phyloP scores from a whole-genome alignment of 2,888 invertebrate genomes.

The Tachina grossa region DNA sequence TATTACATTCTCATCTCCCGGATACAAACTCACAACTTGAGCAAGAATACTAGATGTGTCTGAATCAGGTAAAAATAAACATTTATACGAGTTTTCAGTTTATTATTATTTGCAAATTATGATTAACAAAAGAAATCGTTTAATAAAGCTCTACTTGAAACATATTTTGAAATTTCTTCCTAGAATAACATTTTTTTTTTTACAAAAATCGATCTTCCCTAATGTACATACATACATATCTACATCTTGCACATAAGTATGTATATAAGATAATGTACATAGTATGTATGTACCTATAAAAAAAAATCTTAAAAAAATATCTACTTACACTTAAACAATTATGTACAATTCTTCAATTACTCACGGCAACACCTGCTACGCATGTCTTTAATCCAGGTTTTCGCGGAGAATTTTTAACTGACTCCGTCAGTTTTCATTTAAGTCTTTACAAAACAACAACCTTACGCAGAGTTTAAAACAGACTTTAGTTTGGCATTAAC shows the following conservation, averaged over 20 bases:
- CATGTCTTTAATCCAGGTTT: conserved; percentile 49
- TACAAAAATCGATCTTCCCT: too few species aligned
- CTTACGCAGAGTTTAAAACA: neutral
- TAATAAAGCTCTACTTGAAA: too few species aligned
- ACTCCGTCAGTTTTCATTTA: conserved; percentile 58
- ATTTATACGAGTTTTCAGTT: too few species aligned
- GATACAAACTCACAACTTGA: too few species aligned
- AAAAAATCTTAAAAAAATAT: neutral
- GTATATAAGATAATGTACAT: neutral
- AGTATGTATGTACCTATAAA: neutral
- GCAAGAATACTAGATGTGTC: too few species aligned
- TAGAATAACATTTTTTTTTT: too few species aligned
- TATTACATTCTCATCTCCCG: too few species aligned
- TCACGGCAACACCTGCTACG: neutral
- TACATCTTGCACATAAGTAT: neutral
- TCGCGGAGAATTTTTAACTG: conserved; percentile 45
- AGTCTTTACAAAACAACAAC: conserved; percentile 56
- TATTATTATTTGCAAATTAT: too few species aligned
- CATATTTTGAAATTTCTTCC: too few species aligned
- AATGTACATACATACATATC: neutral
- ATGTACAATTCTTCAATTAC: conserved; percentile 41
- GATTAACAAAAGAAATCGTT: too few species aligned
- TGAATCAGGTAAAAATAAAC: too few species aligned
- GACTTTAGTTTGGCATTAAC: neutral
- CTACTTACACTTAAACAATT: conserved; percentile 14